Conservation (phyloP, 2,113 vertebrate genomes). For the Theropithecus gelada region DNA sequence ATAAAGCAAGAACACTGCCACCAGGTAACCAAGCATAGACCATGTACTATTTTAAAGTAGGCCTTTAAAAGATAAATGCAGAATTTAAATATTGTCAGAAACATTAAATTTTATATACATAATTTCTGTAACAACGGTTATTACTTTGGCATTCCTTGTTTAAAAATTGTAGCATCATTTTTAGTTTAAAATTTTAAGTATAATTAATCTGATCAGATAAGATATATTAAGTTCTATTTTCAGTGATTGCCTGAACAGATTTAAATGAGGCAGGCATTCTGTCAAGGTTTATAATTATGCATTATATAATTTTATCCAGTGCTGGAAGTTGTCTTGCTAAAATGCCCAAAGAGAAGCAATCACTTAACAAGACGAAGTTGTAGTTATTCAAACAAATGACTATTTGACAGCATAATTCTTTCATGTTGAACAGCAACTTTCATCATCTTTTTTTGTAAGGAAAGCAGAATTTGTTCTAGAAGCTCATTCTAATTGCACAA, state of each 20-base stretch:
- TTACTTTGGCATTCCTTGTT: background rate
- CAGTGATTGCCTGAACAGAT: slow-evolving; percentile 12
- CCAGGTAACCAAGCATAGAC: background rate
- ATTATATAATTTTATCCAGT: background rate
- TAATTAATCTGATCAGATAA: slow-evolving; percentile 13
- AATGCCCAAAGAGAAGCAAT: background rate
- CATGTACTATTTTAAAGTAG: background rate
- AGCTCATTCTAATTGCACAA: background rate
- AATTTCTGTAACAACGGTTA: background rate
- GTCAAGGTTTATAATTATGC: slow-evolving; percentile 8
- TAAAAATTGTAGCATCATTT: background rate
- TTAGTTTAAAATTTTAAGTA: background rate
- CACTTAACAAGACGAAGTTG: slow-evolving; percentile 27
- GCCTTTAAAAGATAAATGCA: background rate
- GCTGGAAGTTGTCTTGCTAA: slow-evolving; percentile 26
- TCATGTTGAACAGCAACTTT: background rate
- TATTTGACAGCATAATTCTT: slow-evolving; percentile 11
- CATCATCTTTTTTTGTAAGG: background rate
- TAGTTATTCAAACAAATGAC: slow-evolving; percentile 25
- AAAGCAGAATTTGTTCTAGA: slow-evolving; percentile 33
- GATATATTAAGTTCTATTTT: slow-evolving; percentile 10
- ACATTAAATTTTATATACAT: background rate
- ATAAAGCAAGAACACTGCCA: background rate
- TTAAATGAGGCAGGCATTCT: background rate
- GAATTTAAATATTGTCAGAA: background rate